These are phyloP conservation scores for Sinotaia quadrata DNA, from an alignment of 2,888 invertebrate genomes.

Conservation along the genomic window DNA sequence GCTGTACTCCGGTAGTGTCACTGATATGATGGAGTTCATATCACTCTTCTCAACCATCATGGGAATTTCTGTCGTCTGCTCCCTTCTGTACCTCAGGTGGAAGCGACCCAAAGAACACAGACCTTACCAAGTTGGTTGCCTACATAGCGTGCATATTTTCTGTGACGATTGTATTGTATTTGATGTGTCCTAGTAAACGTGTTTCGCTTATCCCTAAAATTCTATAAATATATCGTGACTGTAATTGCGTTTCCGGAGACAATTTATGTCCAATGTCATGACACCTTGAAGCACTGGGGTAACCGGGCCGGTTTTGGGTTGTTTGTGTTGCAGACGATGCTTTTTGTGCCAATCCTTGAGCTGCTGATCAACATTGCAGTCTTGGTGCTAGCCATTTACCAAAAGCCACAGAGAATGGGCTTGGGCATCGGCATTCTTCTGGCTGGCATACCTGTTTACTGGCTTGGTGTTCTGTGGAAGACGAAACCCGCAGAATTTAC, in stretches of 20 bases:
- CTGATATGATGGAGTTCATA: constrained; percentile 57
- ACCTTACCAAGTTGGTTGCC: constrained; percentile 58
- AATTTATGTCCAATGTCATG: neutral
- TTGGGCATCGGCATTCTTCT: constrained; percentile 85
- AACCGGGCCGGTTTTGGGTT: neutral
- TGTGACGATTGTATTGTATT: no score
- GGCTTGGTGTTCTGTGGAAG: constrained; percentile 80
- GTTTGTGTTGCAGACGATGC: constrained; percentile 77
- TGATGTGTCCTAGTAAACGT: no score
- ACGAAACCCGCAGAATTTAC: constrained; percentile 67
- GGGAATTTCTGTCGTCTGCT: constrained; percentile 49
- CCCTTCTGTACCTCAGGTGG: constrained; percentile 57
- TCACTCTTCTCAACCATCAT: constrained; percentile 56
- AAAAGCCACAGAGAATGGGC: constrained; percentile 85
- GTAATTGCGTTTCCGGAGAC: neutral
- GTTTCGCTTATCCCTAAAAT: no score
- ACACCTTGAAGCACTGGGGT: neutral
- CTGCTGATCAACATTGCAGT: constrained; percentile 84
- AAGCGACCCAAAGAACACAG: constrained; percentile 47
- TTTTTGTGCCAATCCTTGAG: constrained; percentile 84
- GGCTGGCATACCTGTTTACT: constrained; percentile 88
- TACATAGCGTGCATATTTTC: no score
- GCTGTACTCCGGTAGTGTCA: constrained; percentile 56
- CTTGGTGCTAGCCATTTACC: constrained; percentile 84
- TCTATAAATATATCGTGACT: no score